phyloP scores from a whole-genome alignment of 2,888 invertebrate genomes.

The Machimus atricapillus region DNA sequence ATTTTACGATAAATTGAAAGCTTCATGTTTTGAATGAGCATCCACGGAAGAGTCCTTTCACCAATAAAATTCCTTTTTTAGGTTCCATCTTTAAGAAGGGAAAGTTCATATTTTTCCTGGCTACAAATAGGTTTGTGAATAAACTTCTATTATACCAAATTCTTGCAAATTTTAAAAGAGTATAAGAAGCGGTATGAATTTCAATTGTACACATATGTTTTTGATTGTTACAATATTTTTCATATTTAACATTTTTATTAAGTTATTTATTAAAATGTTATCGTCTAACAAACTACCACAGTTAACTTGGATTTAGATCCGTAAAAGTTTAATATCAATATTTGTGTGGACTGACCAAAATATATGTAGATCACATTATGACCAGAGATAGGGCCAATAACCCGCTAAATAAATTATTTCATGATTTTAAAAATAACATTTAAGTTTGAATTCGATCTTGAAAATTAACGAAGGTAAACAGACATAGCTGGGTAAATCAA shows the following conservation, averaged over 20 bases:
- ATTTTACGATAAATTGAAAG: background rate
- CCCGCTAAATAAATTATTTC: no score
- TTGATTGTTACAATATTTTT: background rate
- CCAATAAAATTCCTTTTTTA: background rate
- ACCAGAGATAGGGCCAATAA: no score
- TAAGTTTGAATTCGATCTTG: background rate
- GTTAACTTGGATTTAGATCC: no score
- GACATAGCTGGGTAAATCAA: background rate
- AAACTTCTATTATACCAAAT: background rate
- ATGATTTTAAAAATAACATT: no score
- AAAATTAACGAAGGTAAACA: no score
- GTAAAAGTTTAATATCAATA: no score
- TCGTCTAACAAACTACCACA: no score
- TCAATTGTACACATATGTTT: background rate
- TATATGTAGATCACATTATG: no score
- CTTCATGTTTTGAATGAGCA: background rate
- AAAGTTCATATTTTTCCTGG: background rate
- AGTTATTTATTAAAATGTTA: no score
- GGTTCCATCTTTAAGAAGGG: background rate
- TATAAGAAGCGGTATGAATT: background rate
- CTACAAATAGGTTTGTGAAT: background rate
- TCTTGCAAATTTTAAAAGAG: background rate
- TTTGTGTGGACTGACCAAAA: no score
- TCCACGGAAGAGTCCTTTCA: background rate
- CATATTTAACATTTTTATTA: no score